Evolutionary conservation across 1,140 invertebrate species (phyloP).

Genomic region (Scaptodrosophila lebanonensis): DNA sequence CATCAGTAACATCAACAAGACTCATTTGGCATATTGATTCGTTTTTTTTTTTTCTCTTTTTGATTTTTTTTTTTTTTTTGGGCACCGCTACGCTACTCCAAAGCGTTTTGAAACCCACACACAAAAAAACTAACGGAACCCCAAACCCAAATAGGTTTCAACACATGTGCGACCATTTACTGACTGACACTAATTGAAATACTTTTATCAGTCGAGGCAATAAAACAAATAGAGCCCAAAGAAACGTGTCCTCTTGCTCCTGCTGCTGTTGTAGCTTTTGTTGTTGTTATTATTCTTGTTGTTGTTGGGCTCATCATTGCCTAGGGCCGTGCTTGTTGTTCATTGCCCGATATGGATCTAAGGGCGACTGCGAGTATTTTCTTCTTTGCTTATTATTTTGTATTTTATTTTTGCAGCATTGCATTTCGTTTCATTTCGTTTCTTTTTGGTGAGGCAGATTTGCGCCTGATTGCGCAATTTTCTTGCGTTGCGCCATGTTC

Average conservation of each 20-base stretch:
- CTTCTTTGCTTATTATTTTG: slow-evolving; percentile 17
- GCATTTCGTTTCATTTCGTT: slow-evolving; percentile 28
- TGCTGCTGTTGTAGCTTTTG: not conserved
- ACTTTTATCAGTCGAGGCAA: slow-evolving; percentile 60
- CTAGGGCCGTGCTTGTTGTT: slow-evolving; percentile 10
- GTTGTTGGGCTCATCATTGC: slow-evolving; percentile 12
- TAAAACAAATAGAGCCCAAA: slow-evolving; percentile 1
- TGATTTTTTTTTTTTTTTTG: too few relatives aligned
- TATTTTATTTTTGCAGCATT: slow-evolving; percentile 30
- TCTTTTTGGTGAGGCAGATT: slow-evolving; percentile 45
- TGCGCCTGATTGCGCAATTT: slow-evolving; percentile 70
- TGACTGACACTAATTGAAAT: slow-evolving; percentile 71
- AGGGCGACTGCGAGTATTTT: slow-evolving; percentile 37
- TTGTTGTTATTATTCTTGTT: not conserved
- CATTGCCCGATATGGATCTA: slow-evolving; percentile 59
- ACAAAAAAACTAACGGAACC: slow-evolving; percentile 12
- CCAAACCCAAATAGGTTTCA: not conserved
- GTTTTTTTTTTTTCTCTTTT: too few relatives aligned
- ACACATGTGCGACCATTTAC: slow-evolving; percentile 41
- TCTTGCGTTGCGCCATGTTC: slow-evolving; percentile 27
- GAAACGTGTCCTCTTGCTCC: not conserved
- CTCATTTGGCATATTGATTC: too few relatives aligned
- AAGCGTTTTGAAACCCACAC: too few relatives aligned
- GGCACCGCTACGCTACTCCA: too few relatives aligned
- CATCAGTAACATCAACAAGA: too few relatives aligned